Percentiles rank a stretch among this genome's conserved stretches.
These are phyloP conservation scores for Hydrotaea diabolus DNA, from an alignment of 2,888 invertebrate genomes.

Conservation along the genomic window DNA sequence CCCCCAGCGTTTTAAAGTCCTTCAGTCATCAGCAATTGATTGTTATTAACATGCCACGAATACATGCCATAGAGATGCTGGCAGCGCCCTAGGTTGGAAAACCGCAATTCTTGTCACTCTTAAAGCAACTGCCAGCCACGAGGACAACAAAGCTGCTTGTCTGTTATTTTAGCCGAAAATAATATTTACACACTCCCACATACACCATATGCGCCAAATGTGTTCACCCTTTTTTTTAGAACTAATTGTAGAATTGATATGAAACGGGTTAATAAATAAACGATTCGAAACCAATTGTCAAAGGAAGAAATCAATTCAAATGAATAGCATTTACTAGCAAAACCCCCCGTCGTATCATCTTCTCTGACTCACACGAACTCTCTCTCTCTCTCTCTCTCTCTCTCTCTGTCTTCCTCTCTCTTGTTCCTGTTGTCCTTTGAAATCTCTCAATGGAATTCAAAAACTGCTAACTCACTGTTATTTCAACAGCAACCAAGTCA, in stretches of 20 bases:
- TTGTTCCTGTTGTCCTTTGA: background rate
- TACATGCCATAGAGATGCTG: too few species aligned
- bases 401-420: background rate
- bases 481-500: background rate
- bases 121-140: background rate
- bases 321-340: background rate
- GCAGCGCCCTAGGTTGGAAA: background rate
- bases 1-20: background rate
- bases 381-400: background rate
- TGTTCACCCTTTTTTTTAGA: background rate
- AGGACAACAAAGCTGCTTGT: slow-evolving; percentile 6
- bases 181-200: background rate
- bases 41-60: slow-evolving; percentile 24
- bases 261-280: slow-evolving; percentile 31
- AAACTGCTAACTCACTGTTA: slow-evolving; percentile 24
- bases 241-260: background rate
- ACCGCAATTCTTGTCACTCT: background rate
- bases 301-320: slow-evolving; percentile 9
- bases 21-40: background rate
- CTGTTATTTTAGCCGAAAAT: slow-evolving; percentile 1
- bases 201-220: background rate
- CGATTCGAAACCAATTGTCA: background rate
- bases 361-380: background rate
- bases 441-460: background rate
- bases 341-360: background rate